Percentiles rank a stretch among this genome's conserved stretches.
Evolutionary conservation across 2,797 vertebrate genomes (phyloP).

Genomic region (Anolis apletophallus): DNA sequence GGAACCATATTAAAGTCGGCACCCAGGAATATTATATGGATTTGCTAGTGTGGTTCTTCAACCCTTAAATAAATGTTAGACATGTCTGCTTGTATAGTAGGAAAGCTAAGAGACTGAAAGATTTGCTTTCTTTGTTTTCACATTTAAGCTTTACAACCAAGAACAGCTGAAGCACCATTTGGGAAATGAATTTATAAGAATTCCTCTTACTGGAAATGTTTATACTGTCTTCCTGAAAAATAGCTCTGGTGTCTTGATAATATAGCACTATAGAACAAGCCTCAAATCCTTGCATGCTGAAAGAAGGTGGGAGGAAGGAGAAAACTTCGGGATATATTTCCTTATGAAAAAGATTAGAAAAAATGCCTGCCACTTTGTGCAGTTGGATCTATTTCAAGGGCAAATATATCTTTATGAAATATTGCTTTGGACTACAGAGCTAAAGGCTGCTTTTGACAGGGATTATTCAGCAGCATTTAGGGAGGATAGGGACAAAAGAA

Average conservation of each 20-base stretch:
- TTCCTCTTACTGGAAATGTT: conserved; percentile 28
- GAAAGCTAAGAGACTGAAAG: conserved; percentile 14
- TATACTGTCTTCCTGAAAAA: conserved; percentile 40
- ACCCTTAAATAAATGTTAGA: conserved; percentile 21
- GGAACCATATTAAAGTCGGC: neutral
- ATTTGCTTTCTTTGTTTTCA: conserved; percentile 38
- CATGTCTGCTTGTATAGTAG: conserved; percentile 30
- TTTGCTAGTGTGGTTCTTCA: conserved; percentile 9
- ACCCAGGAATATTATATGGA: neutral
- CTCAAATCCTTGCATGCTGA: conserved; percentile 18
- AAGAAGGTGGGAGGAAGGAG: conserved; percentile 18
- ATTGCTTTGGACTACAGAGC: conserved; percentile 30
- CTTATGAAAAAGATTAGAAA: conserved; percentile 45
- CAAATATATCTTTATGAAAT: conserved; percentile 35
- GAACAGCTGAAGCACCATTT: conserved; percentile 17
- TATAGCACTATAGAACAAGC: conserved; percentile 23
- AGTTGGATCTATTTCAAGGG: conserved; percentile 35
- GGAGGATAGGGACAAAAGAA: conserved; percentile 6
- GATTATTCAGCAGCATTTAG: neutral
- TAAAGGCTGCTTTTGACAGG: neutral
- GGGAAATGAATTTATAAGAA: conserved; percentile 36
- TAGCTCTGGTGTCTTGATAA: conserved; percentile 24
- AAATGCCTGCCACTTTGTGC: conserved; percentile 22
- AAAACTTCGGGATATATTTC: conserved; percentile 38
- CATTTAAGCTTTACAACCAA: conserved; percentile 33